Percentiles rank a stretch among this genome's conserved stretches.
phyloP scores from a whole-genome alignment of 1,140 invertebrate species.

The Brachionus rotundiformis region DNA sequence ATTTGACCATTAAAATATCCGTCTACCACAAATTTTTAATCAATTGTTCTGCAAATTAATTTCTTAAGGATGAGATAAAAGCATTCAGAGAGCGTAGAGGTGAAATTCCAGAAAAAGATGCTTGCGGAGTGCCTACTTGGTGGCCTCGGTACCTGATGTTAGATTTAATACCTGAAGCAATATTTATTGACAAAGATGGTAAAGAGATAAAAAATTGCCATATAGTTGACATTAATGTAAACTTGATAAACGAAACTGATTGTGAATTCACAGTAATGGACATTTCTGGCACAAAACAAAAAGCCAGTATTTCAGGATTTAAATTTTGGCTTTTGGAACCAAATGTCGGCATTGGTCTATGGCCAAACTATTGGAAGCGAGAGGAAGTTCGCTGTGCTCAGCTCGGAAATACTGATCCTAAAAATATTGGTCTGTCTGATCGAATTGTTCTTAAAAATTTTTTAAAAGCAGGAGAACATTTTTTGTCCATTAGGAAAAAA shows the following conservation, averaged over 20 bases:
- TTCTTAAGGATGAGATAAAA: background rate
- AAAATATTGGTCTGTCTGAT: background rate
- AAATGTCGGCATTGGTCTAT: slow-evolving; percentile 3
- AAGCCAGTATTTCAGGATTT: slow-evolving; percentile 1
- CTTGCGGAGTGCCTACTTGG: slow-evolving; percentile 1
- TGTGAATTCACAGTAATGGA: background rate
- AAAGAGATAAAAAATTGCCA: background rate
- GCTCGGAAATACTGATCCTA: background rate
- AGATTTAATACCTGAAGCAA: slow-evolving; percentile 17
- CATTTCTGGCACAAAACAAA: background rate
- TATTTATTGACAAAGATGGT: background rate
- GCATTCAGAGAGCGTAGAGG: background rate
- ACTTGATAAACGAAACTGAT: background rate
- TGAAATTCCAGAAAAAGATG: slow-evolving; percentile 5
- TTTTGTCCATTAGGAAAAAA: background rate
- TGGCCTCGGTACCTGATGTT: background rate
- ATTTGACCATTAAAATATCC: no score
- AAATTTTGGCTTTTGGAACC: slow-evolving; percentile 12
- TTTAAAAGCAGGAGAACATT: slow-evolving; percentile 1
- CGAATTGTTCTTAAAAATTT: slow-evolving; percentile 8
- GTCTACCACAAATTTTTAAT: no score
- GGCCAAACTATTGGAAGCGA: slow-evolving; percentile 10
- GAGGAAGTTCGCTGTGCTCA: background rate
- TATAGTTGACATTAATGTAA: background rate
- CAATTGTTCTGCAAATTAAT: background rate